Evolutionary conservation across 2,113 vertebrate genomes (phyloP).

Genomic region (Strix uralensis): DNA sequence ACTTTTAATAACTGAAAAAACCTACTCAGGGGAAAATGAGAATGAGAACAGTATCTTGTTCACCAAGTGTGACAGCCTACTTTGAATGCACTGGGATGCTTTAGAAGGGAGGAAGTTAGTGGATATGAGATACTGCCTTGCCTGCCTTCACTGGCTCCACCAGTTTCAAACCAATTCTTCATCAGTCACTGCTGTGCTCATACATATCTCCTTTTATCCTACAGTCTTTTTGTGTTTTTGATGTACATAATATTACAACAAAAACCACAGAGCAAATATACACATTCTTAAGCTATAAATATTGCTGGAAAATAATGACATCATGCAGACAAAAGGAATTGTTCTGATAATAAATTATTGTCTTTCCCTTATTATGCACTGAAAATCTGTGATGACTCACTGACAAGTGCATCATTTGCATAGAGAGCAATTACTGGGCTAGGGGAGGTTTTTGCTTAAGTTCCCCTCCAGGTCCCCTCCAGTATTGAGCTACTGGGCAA

Average conservation of each 20-base stretch:
- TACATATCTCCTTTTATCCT: background rate
- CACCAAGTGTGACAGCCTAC: accelerated
- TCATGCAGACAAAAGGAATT: background rate
- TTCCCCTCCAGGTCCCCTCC: background rate
- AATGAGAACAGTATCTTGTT: background rate
- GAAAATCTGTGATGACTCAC: background rate
- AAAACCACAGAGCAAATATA: background rate
- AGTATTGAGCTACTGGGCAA: background rate
- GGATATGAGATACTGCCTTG: background rate
- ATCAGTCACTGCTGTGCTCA: background rate
- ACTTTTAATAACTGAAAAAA: background rate
- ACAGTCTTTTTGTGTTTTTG: background rate
- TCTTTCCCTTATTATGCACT: background rate
- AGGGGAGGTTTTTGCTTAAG: background rate
- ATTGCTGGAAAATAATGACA: background rate
- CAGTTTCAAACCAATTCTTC: background rate
- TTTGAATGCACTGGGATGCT: background rate
- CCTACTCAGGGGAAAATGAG: accelerated
- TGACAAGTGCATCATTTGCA: background rate
- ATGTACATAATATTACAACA: background rate
- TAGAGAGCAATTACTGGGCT: background rate
- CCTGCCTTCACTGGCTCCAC: background rate
- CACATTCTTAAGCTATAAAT: background rate
- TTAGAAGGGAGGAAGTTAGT: background rate
- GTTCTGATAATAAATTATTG: background rate